Percentiles rank a stretch among this genome's conserved stretches.
Evolutionary conservation across 1,140 invertebrate species (phyloP).

Genomic region (Scaptomyza hsui): DNA sequence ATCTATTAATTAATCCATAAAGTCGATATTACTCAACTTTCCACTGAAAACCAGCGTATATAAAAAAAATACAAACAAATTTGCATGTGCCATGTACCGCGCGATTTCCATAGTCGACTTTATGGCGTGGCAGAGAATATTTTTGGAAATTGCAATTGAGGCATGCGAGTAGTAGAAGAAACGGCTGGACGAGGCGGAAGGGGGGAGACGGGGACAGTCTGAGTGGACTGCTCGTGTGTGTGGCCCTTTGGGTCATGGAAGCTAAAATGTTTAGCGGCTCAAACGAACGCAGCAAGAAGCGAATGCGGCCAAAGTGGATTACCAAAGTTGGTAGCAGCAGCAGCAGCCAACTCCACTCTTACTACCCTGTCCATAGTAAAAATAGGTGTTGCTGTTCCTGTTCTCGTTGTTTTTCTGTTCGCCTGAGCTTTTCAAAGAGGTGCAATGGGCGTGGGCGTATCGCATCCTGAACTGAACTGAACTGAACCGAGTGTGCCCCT

Average conservation of each 20-base stretch:
- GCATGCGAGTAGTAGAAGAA: neutral
- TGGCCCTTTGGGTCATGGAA: slow-evolving; percentile 37
- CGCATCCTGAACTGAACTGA: slow-evolving; percentile 5
- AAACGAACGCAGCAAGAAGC: slow-evolving; percentile 35
- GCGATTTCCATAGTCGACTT: slow-evolving; percentile 35
- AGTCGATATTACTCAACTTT: neutral
- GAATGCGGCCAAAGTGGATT: slow-evolving; percentile 50
- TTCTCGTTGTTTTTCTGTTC: slow-evolving; percentile 1
- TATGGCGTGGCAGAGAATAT: slow-evolving; percentile 27
- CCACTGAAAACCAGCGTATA: neutral
- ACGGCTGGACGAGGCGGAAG: too few relatives aligned
- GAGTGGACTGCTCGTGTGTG: slow-evolving; percentile 2
- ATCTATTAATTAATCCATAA: too few relatives aligned
- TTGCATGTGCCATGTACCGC: slow-evolving; percentile 39
- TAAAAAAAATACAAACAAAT: slow-evolving; percentile 41
- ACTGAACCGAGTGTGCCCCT: neutral
- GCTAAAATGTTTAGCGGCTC: slow-evolving; percentile 50
- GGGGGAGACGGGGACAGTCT: neutral
- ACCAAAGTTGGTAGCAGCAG: slow-evolving; percentile 18
- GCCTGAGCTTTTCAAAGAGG: slow-evolving; percentile 1
- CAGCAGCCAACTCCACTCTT: neutral
- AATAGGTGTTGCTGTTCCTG: slow-evolving; percentile 35
- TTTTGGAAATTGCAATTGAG: slow-evolving; percentile 51
- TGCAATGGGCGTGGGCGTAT: neutral
- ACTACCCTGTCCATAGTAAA: neutral